These are phyloP conservation scores for Noctua comes DNA, from an alignment of 2,888 invertebrate genomes.

Conservation along the genomic window DNA sequence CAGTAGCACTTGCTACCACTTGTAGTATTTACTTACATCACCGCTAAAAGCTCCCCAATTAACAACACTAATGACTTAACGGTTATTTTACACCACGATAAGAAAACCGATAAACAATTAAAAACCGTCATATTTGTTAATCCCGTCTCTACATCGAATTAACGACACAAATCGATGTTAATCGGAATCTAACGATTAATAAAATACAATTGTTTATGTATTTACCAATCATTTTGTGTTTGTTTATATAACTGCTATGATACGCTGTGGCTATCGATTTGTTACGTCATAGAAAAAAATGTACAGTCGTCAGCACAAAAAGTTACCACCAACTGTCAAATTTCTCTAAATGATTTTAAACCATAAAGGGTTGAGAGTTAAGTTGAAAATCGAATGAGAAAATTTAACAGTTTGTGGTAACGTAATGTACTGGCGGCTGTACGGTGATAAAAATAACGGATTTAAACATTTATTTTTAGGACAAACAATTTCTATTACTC, in stretches of 20 bases:
- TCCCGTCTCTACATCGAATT: constrained; percentile 12
- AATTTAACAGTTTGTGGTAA: too few species aligned
- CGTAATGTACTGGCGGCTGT: too few species aligned
- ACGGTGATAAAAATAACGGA: too few species aligned
- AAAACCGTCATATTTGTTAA: not conserved
- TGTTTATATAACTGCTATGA: constrained; percentile 2
- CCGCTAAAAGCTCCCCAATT: not conserved
- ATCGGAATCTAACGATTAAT: constrained; percentile 5
- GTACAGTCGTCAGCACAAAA: too few species aligned
- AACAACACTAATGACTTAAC: constrained; percentile 9
- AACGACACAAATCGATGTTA: constrained; percentile 24
- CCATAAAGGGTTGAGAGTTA: too few species aligned
- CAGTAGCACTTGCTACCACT: not conserved
- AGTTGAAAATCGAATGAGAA: too few species aligned
- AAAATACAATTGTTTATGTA: not conserved
- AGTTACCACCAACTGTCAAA: too few species aligned
- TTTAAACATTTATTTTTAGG: not conserved
- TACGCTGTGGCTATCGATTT: not conserved
- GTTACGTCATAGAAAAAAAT: not conserved
- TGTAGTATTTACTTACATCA: constrained; percentile 5
- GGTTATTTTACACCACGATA: constrained; percentile 1
- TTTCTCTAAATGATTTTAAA: too few species aligned
- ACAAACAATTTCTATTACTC: not conserved
- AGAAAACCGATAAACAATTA: not conserved
- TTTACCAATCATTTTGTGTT: not conserved